Conservation (phyloP, 2,113 vertebrate genomes). For the Mustelus asterias region DNA sequence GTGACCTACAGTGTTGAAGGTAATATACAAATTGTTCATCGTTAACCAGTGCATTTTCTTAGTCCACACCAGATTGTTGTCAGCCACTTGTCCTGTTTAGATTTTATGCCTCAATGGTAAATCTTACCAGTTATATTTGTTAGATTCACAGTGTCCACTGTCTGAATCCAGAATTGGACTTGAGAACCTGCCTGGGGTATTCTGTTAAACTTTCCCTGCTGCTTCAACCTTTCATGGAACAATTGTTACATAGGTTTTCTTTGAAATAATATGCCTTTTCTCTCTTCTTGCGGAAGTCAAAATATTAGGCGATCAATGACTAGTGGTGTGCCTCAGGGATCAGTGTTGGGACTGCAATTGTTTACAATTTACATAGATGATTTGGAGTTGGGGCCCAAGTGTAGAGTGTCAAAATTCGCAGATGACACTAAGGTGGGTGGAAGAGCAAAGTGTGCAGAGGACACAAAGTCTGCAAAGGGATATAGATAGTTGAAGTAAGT, state of each 20-base stretch:
- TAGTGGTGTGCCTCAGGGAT: no score
- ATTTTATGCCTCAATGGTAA: neutral
- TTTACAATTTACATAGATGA: no score
- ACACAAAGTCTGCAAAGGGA: no score
- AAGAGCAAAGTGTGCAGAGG: no score
- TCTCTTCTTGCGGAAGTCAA: neutral
- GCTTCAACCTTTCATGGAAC: neutral
- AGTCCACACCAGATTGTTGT: neutral
- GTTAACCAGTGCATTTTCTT: neutral
- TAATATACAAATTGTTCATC: neutral
- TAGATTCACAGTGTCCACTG: neutral
- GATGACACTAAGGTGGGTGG: no score
- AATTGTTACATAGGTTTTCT: neutral
- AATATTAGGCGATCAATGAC: neutral
- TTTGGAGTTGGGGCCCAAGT: no score
- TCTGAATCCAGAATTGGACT: neutral
- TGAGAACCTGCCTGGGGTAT: neutral
- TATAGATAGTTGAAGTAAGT: no score
- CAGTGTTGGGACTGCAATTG: no score
- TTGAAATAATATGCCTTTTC: neutral
- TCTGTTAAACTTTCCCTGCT: neutral
- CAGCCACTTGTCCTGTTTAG: neutral
- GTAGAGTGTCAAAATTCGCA: no score
- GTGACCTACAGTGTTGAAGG: neutral
- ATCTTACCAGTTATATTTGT: neutral